Percentiles rank a stretch among this genome's conserved stretches.
phyloP scores from a whole-genome alignment of 1,140 invertebrate species.

The Ceratosolen solmsi region DNA sequence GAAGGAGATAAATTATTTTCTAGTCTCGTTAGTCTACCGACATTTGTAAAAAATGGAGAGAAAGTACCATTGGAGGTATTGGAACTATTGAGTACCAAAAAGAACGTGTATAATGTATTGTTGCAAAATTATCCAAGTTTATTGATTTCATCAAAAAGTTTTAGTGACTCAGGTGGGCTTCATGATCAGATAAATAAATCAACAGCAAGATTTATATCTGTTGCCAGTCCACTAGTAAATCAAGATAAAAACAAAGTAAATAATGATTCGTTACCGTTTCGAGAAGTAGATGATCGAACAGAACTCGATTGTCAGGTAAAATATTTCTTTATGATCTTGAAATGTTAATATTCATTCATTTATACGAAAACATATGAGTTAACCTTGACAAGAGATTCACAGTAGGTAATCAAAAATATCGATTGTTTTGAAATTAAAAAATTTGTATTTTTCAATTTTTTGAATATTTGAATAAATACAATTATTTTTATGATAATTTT shows the following conservation, averaged over 20 bases:
- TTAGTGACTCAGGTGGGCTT: conserved; percentile 78
- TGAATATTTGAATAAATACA: too few species aligned
- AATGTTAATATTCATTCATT: too few species aligned
- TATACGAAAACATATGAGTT: too few species aligned
- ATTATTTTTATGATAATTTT: too few species aligned
- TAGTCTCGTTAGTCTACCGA: conserved; percentile 87
- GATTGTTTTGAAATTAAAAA: too few species aligned
- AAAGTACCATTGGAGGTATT: conserved; percentile 83
- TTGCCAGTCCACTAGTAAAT: conserved; percentile 55
- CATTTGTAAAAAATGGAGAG: conserved; percentile 85
- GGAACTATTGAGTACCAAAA: conserved; percentile 80
- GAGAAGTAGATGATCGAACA: not conserved
- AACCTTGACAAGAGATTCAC: too few species aligned
- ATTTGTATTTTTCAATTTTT: too few species aligned
- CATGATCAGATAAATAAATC: conserved; percentile 62
- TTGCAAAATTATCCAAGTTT: conserved; percentile 84
- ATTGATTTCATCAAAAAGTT: conserved; percentile 80
- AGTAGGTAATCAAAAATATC: too few species aligned
- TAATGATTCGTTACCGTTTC: not conserved
- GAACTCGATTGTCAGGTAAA: conserved; percentile 40
- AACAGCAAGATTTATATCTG: conserved; percentile 57
- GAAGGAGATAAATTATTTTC: conserved; percentile 77
- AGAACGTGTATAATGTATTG: conserved; percentile 81
- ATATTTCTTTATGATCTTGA: not conserved
- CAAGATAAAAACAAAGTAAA: conserved; percentile 57